Percentiles rank a stretch among this genome's conserved stretches.
phyloP scores from a whole-genome alignment of 1,140 invertebrate species.

The Anadara kagoshimensis region DNA sequence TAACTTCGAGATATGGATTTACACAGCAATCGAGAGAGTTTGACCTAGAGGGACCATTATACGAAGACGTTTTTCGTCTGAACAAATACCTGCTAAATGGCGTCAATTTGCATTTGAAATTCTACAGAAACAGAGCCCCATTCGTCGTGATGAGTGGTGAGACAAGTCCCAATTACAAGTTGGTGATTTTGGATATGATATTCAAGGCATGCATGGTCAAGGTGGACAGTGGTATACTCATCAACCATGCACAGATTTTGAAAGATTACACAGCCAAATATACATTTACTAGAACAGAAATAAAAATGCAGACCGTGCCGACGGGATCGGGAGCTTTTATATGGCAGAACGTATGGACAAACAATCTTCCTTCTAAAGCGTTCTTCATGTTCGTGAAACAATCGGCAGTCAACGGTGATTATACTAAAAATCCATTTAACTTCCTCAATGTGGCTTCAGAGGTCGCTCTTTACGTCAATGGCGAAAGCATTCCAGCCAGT shows the following conservation, averaged over 20 bases:
- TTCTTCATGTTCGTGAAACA: constrained; percentile 18
- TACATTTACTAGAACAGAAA: constrained; percentile 5
- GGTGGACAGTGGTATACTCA: constrained; percentile 13
- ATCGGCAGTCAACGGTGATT: constrained; percentile 27
- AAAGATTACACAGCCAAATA: constrained; percentile 10
- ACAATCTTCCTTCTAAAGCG: constrained; percentile 11
- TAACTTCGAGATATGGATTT: constrained; percentile 7
- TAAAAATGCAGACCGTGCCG: constrained; percentile 13
- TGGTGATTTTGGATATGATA: constrained; percentile 13
- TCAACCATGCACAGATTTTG: background rate
- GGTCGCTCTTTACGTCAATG: constrained; percentile 24
- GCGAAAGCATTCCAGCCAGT: constrained; percentile 13
- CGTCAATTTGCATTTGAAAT: constrained; percentile 14
- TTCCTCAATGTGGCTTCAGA: constrained; percentile 12
- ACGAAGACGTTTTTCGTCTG: constrained; percentile 12
- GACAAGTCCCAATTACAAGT: constrained; percentile 7
- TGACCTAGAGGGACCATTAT: constrained; percentile 9
- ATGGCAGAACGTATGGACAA: constrained; percentile 25
- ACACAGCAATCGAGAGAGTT: constrained; percentile 18
- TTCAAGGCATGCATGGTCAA: constrained; percentile 1
- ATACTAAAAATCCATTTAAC: constrained; percentile 35
- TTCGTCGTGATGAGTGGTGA: constrained; percentile 24
- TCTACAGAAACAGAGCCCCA: constrained; percentile 3
- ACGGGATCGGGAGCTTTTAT: constrained; percentile 15
- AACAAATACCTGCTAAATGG: constrained; percentile 17